Percentiles rank a stretch among this genome's conserved stretches.
Evolutionary conservation across 1,140 invertebrate species (phyloP).

Genomic region (Acromyrmex echinatior): DNA sequence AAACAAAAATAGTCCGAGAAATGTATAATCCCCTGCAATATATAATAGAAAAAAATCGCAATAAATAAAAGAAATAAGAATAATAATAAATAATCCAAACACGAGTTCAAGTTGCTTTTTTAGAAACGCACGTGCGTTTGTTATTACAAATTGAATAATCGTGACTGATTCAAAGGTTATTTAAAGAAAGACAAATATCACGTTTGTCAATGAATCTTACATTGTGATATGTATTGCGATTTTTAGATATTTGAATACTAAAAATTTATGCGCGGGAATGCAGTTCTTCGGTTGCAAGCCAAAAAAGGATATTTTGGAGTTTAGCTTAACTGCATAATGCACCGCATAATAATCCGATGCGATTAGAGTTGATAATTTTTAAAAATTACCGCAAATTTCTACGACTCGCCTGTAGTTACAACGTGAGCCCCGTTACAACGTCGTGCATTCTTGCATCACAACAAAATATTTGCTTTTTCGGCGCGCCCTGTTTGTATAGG

Average conservation of each 20-base stretch:
- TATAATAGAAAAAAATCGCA: not conserved
- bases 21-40: not conserved
- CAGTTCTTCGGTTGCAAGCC: not conserved
- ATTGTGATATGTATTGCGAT: not conserved
- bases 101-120: not conserved
- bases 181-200: not conserved
- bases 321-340: too few species aligned
- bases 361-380: not conserved
- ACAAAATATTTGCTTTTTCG: slow-evolving; percentile 84
- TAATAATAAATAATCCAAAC: not conserved
- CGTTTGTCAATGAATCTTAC: not conserved
- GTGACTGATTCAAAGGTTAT: not conserved
- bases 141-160: not conserved
- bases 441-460: slow-evolving; percentile 84
- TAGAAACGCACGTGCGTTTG: too few species aligned
- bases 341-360: not conserved
- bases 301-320: not conserved
- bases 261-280: not conserved
- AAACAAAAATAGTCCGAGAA: not conserved
- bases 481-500: slow-evolving; percentile 82
- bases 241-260: not conserved
- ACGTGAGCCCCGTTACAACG: slow-evolving; percentile 59
- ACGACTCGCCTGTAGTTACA: not conserved
- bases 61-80: not conserved
- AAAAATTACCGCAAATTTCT: slow-evolving; percentile 20